Percentiles rank a stretch among this genome's conserved stretches.
Evolutionary conservation across 35 echinoderm and acorn worm species (phyloP).

Genomic region (Eucidaris tribuloides): DNA sequence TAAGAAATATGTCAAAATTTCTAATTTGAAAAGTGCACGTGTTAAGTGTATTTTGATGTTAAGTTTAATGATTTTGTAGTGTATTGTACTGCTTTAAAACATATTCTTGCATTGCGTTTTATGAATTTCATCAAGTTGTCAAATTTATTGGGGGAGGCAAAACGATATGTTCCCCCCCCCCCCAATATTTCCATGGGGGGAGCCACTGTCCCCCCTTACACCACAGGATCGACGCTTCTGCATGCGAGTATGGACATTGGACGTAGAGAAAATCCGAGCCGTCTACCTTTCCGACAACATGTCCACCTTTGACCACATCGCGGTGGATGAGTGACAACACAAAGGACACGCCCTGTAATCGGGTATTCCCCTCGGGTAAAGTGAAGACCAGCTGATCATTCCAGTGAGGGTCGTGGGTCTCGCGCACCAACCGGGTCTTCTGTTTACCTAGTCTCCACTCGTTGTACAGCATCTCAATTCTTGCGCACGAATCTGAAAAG

Average conservation of each 20-base stretch:
- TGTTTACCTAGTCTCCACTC: constrained; percentile 48
- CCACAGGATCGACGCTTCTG: too few relatives aligned
- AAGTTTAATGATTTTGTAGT: too few relatives aligned
- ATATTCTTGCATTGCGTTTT: too few relatives aligned
- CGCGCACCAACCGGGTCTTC: constrained; percentile 49
- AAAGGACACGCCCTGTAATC: constrained; percentile 39
- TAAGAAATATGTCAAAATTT: too few relatives aligned
- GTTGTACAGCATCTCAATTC: constrained; percentile 60
- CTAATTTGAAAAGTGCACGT: too few relatives aligned
- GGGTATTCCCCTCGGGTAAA: constrained; percentile 24
- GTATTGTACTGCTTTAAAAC: too few relatives aligned
- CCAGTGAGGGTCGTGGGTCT: constrained; percentile 65
- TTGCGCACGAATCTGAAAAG: constrained; percentile 49
- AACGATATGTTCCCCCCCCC: too few relatives aligned
- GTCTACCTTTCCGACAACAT: constrained; percentile 52
- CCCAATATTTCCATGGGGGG: too few relatives aligned
- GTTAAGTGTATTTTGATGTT: background rate
- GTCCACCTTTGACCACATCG: constrained; percentile 68
- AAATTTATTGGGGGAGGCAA: too few relatives aligned
- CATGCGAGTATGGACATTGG: background rate
- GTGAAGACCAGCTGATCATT: constrained; percentile 68
- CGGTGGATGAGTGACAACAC: constrained; percentile 47
- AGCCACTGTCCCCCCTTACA: too few relatives aligned
- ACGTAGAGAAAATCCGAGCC: background rate
- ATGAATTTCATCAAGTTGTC: background rate